A percentile compares a stretch with the other conserved stretches of the same genome.
Conservation (phyloP, 2,888 invertebrate genomes). For the Bugula neritina region DNA sequence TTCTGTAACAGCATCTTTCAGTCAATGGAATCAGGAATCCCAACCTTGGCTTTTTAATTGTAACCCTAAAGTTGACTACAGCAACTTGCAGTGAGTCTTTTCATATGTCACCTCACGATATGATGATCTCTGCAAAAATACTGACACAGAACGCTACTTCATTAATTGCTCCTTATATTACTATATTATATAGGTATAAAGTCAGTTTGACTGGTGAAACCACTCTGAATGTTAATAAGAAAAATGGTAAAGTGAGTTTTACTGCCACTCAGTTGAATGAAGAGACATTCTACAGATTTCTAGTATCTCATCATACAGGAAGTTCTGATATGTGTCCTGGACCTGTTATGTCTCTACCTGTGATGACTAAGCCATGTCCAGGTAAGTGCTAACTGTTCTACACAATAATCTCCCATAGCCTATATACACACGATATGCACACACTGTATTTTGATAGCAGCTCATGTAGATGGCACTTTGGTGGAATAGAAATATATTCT, state of each 20-base stretch:
- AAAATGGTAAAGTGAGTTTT: neutral
- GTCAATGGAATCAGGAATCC: neutral
- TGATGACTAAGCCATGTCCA: neutral
- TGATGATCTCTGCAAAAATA: too few species aligned
- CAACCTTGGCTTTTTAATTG: neutral
- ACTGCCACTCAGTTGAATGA: neutral
- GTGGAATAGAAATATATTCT: too few species aligned
- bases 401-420: too few species aligned
- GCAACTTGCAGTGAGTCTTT: neutral
- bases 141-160: too few species aligned
- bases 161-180: too few species aligned
- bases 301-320: neutral
- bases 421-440: too few species aligned
- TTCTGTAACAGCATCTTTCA: neutral
- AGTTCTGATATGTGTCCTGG: neutral
- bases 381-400: too few species aligned
- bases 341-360: neutral
- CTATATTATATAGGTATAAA: neutral
- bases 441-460: too few species aligned
- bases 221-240: neutral
- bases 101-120: too few species aligned
- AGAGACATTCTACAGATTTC: neutral
- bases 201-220: neutral
- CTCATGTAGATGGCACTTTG: too few species aligned
- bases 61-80: neutral